Percentiles rank a stretch among this genome's conserved stretches.
Evolutionary conservation across 2,113 vertebrate species (phyloP).

Genomic region (Rhegmatorhina hoffmannsi): DNA sequence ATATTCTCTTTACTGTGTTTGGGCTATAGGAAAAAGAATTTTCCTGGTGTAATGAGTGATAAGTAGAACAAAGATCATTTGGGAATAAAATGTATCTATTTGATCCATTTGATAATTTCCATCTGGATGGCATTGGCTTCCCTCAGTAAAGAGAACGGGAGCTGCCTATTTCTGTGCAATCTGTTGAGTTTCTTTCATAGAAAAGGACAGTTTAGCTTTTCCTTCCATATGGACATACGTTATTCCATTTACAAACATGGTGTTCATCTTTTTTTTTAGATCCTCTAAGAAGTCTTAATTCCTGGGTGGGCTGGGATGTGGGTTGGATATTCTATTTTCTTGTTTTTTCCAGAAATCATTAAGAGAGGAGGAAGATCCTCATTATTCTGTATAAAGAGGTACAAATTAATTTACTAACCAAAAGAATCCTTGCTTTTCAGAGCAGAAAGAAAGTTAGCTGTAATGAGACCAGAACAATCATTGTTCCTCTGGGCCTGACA

Average conservation of each 20-base stretch:
- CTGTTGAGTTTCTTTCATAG: constrained; percentile 26
- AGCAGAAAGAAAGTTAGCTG: not conserved
- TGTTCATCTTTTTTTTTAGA: not conserved
- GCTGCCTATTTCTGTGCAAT: constrained; percentile 48
- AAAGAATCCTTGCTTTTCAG: not conserved
- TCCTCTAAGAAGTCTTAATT: not conserved
- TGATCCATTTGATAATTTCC: constrained; percentile 55
- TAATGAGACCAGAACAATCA: not conserved
- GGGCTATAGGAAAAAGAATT: not conserved
- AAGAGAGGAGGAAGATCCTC: not conserved
- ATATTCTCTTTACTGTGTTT: not conserved
- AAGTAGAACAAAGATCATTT: constrained; percentile 44
- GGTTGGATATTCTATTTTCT: not conserved
- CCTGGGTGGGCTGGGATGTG: not conserved
- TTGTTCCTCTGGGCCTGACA: not conserved
- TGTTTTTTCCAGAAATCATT: not conserved
- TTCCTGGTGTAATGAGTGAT: not conserved
- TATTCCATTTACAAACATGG: constrained; percentile 40
- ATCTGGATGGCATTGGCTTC: constrained; percentile 54
- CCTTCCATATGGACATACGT: constrained; percentile 25
- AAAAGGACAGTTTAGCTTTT: constrained; percentile 28
- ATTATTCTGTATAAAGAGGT: not conserved
- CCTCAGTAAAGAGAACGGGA: not conserved
- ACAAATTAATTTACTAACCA: not conserved
- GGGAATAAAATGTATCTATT: constrained; percentile 37